These are phyloP conservation scores for Lepidonotus clava DNA, from an alignment of 2,888 invertebrate genomes.

Conservation along the genomic window DNA sequence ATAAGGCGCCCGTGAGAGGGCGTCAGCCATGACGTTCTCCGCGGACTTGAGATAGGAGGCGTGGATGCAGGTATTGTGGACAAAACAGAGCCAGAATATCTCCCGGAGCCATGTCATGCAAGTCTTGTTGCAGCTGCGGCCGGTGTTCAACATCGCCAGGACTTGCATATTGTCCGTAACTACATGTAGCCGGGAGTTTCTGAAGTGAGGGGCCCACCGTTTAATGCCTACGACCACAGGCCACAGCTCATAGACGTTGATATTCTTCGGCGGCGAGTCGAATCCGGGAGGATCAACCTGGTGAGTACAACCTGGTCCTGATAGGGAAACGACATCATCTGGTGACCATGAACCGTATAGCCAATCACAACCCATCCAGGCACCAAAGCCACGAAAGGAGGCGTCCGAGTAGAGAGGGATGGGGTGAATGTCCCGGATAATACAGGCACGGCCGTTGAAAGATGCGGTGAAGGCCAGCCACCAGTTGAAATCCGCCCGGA, in stretches of 20 bases:
- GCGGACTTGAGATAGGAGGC: background rate
- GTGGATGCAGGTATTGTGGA: background rate
- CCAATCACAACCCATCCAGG: background rate
- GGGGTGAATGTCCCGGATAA: background rate
- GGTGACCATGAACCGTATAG: background rate
- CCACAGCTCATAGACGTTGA: background rate
- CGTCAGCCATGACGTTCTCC: background rate
- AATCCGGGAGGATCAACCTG: background rate
- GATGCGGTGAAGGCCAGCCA: too few relatives aligned
- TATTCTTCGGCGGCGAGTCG: background rate
- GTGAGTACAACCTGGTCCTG: too few relatives aligned
- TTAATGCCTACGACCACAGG: background rate
- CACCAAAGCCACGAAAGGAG: background rate
- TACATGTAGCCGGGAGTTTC: background rate
- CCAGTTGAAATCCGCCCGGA: too few relatives aligned
- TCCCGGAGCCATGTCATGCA: background rate
- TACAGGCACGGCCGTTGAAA: background rate
- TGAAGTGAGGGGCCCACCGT: background rate
- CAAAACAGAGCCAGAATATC: background rate
- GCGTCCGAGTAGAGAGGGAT: background rate
- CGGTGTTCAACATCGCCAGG: background rate
- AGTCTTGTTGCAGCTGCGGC: background rate
- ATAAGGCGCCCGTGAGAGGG: background rate
- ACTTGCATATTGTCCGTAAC: slow-evolving; percentile 15
- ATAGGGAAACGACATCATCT: background rate